These are phyloP conservation scores for Ochotona curzoniae DNA, from an alignment of 2,113 vertebrate genomes.

Conservation along the genomic window DNA sequence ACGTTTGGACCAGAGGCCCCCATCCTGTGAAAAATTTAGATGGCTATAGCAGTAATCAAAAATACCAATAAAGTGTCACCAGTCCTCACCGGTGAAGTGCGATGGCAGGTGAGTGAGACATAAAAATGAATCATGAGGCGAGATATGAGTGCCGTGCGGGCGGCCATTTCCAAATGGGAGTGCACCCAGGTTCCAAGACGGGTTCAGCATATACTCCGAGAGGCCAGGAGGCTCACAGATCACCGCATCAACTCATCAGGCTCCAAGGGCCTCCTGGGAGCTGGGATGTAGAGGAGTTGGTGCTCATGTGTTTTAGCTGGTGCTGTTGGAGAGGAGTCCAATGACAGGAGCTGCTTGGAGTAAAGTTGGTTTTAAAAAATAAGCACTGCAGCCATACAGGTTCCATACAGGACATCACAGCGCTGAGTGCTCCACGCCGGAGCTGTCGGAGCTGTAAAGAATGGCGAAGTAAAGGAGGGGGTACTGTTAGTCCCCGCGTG, in stretches of 20 bases:
- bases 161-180: slow-evolving; percentile 87
- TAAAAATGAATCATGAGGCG: slow-evolving; percentile 91
- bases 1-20: slow-evolving; percentile 85
- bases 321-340: slow-evolving; percentile 64
- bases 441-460: slow-evolving; percentile 86
- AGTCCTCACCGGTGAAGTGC: slow-evolving; percentile 87
- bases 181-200: slow-evolving; percentile 82
- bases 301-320: slow-evolving; percentile 76
- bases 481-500: slow-evolving; percentile 90
- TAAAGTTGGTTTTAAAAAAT: slow-evolving; percentile 82
- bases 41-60: slow-evolving; percentile 88
- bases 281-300: slow-evolving; percentile 68
- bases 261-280: slow-evolving; percentile 60
- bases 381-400: slow-evolving; percentile 13
- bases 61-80: slow-evolving; percentile 90
- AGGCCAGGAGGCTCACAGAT: slow-evolving; percentile 84
- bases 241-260: slow-evolving; percentile 76
- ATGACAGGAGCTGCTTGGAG: slow-evolving; percentile 71
- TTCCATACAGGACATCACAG: slow-evolving; percentile 74
- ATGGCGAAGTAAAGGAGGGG: slow-evolving; percentile 87
- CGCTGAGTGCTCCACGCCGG: slow-evolving; percentile 68
- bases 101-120: slow-evolving; percentile 88
- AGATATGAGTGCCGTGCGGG: slow-evolving; percentile 86
- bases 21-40: slow-evolving; percentile 90
- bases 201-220: slow-evolving; percentile 83